Evolutionary conservation across 2,113 vertebrate species (phyloP).

Genomic region (human (Homo sapiens)): DNA sequence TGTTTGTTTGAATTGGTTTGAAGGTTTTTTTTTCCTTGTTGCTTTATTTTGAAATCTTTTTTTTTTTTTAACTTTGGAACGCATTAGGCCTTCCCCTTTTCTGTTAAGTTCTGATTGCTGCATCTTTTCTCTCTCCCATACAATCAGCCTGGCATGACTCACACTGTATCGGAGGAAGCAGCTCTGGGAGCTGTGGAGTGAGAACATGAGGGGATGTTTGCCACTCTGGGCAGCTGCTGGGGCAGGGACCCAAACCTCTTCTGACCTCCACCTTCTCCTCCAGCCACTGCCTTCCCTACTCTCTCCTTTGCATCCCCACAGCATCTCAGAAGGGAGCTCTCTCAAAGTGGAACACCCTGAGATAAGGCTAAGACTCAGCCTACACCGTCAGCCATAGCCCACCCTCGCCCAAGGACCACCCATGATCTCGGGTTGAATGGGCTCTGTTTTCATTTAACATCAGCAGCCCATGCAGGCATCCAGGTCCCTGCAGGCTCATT

Average conservation of each 20-base stretch:
- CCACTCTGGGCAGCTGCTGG: constrained; percentile 65
- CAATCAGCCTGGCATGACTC: constrained; percentile 86
- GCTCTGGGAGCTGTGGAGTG: constrained; percentile 70
- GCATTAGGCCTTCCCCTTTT: constrained; percentile 65
- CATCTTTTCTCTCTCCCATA: constrained; percentile 82
- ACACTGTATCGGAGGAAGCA: constrained; percentile 86
- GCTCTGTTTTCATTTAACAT: background rate
- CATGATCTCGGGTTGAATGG: background rate
- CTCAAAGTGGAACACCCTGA: constrained; percentile 66
- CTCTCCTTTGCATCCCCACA: constrained; percentile 57
- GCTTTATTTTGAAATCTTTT: constrained; percentile 67
- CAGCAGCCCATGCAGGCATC: background rate
- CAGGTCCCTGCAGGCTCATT: background rate
- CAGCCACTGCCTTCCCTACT: too few relatives aligned
- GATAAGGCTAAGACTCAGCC: constrained; percentile 45
- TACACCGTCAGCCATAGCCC: background rate
- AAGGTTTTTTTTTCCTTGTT: constrained; percentile 64
- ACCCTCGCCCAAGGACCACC: background rate
- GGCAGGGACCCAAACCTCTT: constrained; percentile 58
- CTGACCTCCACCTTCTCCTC: background rate
- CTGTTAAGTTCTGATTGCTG: constrained; percentile 80
- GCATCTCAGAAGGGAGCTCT: constrained; percentile 69
- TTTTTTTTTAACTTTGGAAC: constrained; percentile 81
- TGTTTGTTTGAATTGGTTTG: constrained; percentile 82
- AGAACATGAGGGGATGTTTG: constrained; percentile 57